Evolutionary conservation across 1,140 invertebrate genomes (phyloP), one percentile per base, ranked within the genome.

Genomic region (Octopus sinensis): DNA sequence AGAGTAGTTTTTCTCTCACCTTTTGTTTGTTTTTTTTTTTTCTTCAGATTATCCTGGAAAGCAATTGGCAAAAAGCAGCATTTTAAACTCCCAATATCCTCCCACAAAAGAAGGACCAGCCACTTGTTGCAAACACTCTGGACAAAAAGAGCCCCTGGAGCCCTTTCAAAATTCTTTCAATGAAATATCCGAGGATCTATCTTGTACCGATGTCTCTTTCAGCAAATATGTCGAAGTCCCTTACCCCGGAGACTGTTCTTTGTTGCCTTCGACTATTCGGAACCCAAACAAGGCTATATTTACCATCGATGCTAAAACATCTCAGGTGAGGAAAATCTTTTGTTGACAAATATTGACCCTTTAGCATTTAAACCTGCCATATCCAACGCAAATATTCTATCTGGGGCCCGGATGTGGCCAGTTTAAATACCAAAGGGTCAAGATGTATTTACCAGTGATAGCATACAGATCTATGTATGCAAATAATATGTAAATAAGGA

Each of bases 261-360:
- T 62, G 23, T 86, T 83, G 53, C 84, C 87, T 17, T 84, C 84
- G n/a, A 84, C 85, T 80, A 82, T 89, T 52, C 86, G 88, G 4
- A 91, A 91, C 83, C 90, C 90, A 7, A 91, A 90, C 83, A 91
- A 91, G 83, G 89, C 89, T 1, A 85, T 91, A 71, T 86, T 90
- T 73, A 91, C 90, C 4, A 90, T 91, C 53, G 84, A 91, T 86
- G 87, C 88, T 17, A 84, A 87, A 82, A 90, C 89, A 7, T 90
- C 90, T 30, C 88, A 91, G 86, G 89, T 90, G 79, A 77, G 56
- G 6, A 17, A 17, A 62, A 62, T 62, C 7, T 62, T 6, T 62
- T 17, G 17, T 9, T 9, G 7, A 9, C 6, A 17, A 9, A 62
- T 62, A 17, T 6, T 62, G 56, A 62, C 17, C 56, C 17, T 62